phyloP scores from a whole-genome alignment of 2,113 vertebrate genomes.

The Gadus chalcogrammus region DNA sequence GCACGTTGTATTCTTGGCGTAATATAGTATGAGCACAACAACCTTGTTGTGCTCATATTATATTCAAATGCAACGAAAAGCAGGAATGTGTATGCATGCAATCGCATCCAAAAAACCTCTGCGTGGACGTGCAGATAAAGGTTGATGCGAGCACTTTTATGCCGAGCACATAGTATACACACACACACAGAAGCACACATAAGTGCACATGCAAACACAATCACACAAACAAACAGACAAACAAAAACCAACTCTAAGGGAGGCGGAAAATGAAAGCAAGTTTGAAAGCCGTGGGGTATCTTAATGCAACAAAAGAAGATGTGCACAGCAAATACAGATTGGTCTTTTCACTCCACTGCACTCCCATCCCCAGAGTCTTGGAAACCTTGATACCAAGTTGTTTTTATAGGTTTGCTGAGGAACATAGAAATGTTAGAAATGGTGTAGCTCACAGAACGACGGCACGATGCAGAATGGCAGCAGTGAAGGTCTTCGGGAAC shows the following conservation, averaged over 20 bases:
- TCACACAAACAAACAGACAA: background rate
- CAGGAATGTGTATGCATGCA: too few species aligned
- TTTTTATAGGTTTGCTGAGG: constrained; percentile 27
- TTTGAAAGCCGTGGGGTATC: background rate
- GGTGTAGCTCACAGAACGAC: constrained; percentile 5
- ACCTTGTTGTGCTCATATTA: too few species aligned
- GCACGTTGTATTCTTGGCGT: too few species aligned
- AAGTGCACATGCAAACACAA: background rate
- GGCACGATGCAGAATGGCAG: constrained; percentile 10
- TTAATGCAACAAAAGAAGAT: background rate
- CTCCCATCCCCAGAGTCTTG: constrained; percentile 35
- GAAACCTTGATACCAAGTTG: constrained; percentile 10
- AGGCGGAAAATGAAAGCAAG: background rate
- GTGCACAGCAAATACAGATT: background rate
- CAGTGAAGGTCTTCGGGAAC: constrained; percentile 15
- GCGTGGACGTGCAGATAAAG: too few species aligned
- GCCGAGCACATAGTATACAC: too few species aligned
- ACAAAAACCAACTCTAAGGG: background rate
- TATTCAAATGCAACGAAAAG: too few species aligned
- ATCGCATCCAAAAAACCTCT: too few species aligned
- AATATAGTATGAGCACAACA: too few species aligned
- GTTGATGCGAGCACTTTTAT: too few species aligned
- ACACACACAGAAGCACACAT: too few species aligned
- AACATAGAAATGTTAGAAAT: constrained; percentile 23
- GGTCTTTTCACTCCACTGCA: constrained; percentile 31